phyloP scores from a whole-genome alignment of 2,888 invertebrate species.

The Aspidapion aeneum region DNA sequence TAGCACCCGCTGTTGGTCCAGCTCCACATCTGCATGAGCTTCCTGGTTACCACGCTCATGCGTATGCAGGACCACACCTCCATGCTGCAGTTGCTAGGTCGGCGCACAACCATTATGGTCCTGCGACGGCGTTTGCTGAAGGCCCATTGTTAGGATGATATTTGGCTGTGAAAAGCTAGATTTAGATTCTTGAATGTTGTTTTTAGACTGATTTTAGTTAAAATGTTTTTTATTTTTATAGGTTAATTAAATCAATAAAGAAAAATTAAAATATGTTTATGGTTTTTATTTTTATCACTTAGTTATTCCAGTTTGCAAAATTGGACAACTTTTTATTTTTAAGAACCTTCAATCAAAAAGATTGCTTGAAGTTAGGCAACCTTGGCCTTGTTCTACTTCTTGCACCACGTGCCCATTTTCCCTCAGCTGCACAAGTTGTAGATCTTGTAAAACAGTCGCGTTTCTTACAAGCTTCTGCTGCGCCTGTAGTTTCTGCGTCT shows the following conservation, averaged over 20 bases:
- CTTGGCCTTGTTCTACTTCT: conserved; percentile 21
- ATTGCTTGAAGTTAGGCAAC: too few relatives aligned
- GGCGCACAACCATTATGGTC: conserved; percentile 33
- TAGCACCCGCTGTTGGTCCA: conserved; percentile 8
- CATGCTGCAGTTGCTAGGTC: conserved; percentile 24
- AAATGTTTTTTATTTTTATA: neutral
- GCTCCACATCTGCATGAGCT: too few relatives aligned
- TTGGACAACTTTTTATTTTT: too few relatives aligned
- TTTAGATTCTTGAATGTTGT: neutral
- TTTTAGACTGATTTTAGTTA: neutral
- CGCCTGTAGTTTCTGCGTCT: neutral
- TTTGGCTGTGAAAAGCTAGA: neutral
- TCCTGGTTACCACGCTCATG: neutral
- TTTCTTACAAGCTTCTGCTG: conserved; percentile 6
- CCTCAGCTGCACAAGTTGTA: conserved; percentile 31
- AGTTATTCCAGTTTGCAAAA: too few relatives aligned
- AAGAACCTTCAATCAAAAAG: too few relatives aligned
- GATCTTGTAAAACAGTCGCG: neutral
- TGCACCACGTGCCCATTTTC: conserved; percentile 20
- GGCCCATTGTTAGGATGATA: conserved; percentile 27
- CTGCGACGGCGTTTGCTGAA: conserved; percentile 12
- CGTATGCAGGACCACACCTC: conserved; percentile 3
- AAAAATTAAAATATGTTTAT: too few relatives aligned
- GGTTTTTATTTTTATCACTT: too few relatives aligned
- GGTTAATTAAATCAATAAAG: neutral